These are phyloP conservation scores for Phenganax marumi DNA, from an alignment of 92 coral and sea anemone species.

Conservation along the genomic window DNA sequence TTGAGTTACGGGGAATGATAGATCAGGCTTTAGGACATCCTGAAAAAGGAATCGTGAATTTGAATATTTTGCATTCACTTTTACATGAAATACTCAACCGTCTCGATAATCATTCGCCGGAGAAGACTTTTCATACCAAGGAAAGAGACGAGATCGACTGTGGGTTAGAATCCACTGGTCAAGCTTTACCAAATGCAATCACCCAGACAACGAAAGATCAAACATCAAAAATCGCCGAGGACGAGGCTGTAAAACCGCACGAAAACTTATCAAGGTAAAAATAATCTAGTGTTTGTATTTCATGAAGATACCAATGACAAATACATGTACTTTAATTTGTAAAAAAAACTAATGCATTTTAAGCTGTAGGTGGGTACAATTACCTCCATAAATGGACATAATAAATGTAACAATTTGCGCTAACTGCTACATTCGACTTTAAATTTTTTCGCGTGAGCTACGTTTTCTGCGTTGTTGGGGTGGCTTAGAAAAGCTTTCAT, in stretches of 20 bases:
- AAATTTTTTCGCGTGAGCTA: neutral
- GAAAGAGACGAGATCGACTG: neutral
- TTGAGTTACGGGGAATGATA: conserved; percentile 65
- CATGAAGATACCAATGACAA: neutral
- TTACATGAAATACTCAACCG: conserved; percentile 85
- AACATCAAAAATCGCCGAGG: neutral
- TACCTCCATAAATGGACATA: neutral
- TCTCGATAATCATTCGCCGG: conserved; percentile 50
- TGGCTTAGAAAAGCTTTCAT: neutral
- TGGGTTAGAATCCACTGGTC: neutral
- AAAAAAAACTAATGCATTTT: neutral
- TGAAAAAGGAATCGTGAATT: conserved; percentile 89
- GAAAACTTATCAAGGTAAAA: neutral
- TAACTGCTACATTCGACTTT: neutral
- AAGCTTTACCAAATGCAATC: neutral
- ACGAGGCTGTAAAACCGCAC: conserved; percentile 17
- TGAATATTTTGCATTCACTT: conserved; percentile 79
- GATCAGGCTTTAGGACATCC: conserved; percentile 42
- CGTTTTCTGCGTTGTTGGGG: neutral
- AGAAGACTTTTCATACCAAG: conserved; percentile 8
- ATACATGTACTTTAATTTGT: neutral
- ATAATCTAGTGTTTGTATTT: neutral
- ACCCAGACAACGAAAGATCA: neutral
- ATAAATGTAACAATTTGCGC: neutral
- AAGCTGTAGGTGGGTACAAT: neutral